Evolutionary conservation across 2,113 vertebrate genomes (phyloP), one percentile per base, ranked within the genome.

Genomic region (Hippocampus comes): DNA sequence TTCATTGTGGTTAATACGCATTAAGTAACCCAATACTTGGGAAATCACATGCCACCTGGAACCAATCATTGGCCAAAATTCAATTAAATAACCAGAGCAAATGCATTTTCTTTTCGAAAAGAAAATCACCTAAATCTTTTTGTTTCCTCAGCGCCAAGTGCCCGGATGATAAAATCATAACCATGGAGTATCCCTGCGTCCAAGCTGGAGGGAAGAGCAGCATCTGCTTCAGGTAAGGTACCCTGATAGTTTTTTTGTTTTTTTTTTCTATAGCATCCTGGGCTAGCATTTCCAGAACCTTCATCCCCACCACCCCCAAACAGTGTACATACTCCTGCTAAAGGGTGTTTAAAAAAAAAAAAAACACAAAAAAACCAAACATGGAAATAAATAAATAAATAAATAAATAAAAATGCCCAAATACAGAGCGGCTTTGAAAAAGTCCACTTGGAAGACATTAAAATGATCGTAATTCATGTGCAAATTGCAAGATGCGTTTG

Each of bases 81-180:
- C 53, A 55, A 21, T 55, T 56, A 11, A 56, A 23, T 10, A 51
- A 20, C 43, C 43, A 20, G 49, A 51, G 21, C 18, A 20, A 51
- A 20, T 51, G 18, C 49, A 51, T 18, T 51, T 18, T 51, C 5
- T 51, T 51, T 8, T 2, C 5, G 4, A 57, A 46, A 46, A 46
- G 3, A 46, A 56, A 27, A 25, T 59, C 1, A 27, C 27, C 23
- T 5, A 59, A 25, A 61, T 61, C 27, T 49, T 49, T 43, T 46
- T 48, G 12, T 46, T 70, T 75, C 51, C 72, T 65, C 77, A 93
- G 92, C 67, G 75, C 80, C 2, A 88, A 89, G 70, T 93, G 92
- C 86, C 92, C 92, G 6, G 91, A 91, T 7, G 89, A 85, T 73
- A 92, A 92, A 76, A 91, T 93, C 65, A n/a, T 92, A 82, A 93